Conservation (phyloP, 2,113 vertebrate genomes). For the Hippocampus abdominalis region DNA sequence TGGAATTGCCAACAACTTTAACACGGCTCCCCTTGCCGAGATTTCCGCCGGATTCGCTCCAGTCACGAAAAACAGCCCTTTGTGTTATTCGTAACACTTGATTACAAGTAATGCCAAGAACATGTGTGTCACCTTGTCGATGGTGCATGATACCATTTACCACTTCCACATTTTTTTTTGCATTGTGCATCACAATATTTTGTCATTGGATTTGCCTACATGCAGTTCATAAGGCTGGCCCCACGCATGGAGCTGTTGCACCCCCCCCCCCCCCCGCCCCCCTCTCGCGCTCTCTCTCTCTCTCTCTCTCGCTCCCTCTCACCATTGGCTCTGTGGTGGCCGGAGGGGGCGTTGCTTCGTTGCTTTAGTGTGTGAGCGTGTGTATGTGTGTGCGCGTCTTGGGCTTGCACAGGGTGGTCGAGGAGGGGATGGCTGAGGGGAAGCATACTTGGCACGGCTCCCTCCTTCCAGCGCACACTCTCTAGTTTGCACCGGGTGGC, state of each 20-base stretch:
- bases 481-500: slow-evolving; percentile 52
- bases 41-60: too few relatives aligned
- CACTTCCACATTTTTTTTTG: not conserved
- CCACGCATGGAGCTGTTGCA: not conserved
- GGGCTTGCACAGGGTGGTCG: slow-evolving; percentile 62
- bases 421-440: slow-evolving; percentile 69
- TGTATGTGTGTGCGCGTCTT: slow-evolving; percentile 12
- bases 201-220: not conserved
- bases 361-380: slow-evolving; percentile 31
- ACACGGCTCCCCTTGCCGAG: too few relatives aligned
- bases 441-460: slow-evolving; percentile 70
- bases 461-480: slow-evolving; percentile 57
- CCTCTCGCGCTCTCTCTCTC: not conserved
- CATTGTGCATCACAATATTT: not conserved
- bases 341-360: slow-evolving; percentile 57
- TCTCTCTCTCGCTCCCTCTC: not conserved
- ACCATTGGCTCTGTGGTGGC: not conserved
- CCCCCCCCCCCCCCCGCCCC: not conserved
- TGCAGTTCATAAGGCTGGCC: not conserved
- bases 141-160: not conserved
- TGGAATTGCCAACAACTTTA: too few relatives aligned
- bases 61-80: too few relatives aligned
- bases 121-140: too few relatives aligned
- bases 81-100: too few relatives aligned
- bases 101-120: too few relatives aligned